Evolutionary conservation across 2,888 invertebrate species (phyloP).

Genomic region (Apamea sordens): DNA sequence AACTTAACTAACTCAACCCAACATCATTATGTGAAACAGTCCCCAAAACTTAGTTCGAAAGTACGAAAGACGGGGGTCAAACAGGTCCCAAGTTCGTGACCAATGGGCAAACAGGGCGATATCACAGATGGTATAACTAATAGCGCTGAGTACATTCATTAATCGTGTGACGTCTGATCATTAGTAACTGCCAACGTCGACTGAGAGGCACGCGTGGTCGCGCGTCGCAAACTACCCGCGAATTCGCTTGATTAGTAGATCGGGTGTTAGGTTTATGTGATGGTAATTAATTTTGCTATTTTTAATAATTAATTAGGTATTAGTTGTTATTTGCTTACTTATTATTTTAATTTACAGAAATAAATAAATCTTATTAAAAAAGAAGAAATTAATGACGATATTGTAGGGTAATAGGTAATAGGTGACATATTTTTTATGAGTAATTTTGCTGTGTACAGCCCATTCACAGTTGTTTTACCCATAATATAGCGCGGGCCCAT

Average conservation of each 20-base stretch:
- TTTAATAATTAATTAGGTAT: too few relatives aligned
- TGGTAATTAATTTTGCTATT: background rate
- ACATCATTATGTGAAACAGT: conserved; percentile 25
- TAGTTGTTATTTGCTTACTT: too few relatives aligned
- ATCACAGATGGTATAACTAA: conserved; percentile 59
- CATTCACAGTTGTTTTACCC: too few relatives aligned
- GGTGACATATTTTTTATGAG: background rate
- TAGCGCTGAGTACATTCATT: conserved; percentile 56
- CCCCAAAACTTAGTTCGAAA: conserved; percentile 40
- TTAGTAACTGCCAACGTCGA: conserved; percentile 64
- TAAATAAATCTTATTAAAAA: too few relatives aligned
- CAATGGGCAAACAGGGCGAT: conserved; percentile 48
- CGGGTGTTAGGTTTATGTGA: conserved; percentile 18
- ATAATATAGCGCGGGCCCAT: too few relatives aligned
- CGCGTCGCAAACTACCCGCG: conserved; percentile 38
- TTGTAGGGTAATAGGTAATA: background rate
- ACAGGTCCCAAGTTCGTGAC: conserved; percentile 51
- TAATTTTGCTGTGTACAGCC: too few relatives aligned
- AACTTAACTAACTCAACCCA: background rate
- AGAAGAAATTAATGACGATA: background rate
- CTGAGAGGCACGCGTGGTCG: conserved; percentile 47
- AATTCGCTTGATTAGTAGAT: conserved; percentile 25
- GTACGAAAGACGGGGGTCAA: conserved; percentile 39
- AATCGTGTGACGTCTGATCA: conserved; percentile 62
- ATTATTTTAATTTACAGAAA: too few relatives aligned